Evolutionary conservation across 2,113 vertebrate species (phyloP).

Genomic region (Catharus bicknelli): DNA sequence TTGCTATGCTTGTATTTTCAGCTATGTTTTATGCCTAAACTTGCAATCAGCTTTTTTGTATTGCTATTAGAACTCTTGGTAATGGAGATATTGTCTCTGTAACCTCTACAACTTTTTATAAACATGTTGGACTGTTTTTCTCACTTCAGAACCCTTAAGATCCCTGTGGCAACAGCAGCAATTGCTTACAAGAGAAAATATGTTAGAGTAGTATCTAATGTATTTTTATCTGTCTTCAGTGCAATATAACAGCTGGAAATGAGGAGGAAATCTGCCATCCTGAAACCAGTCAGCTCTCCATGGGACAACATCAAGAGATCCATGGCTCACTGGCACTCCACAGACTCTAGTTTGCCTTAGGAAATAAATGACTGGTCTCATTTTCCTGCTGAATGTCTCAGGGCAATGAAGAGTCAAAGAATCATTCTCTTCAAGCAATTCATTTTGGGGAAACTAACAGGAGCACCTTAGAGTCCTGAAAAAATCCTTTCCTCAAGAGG

Average conservation of each 20-base stretch:
- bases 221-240: background rate
- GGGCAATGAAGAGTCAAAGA: background rate
- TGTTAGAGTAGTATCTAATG: background rate
- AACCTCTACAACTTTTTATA: background rate
- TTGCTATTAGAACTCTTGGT: background rate
- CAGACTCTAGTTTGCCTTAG: background rate
- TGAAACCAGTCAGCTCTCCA: background rate
- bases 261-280: background rate
- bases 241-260: background rate
- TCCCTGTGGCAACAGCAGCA: background rate
- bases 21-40: background rate
- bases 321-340: background rate
- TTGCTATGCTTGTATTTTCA: background rate
- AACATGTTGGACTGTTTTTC: background rate
- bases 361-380: constrained; percentile 17
- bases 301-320: background rate
- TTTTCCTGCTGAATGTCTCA: background rate
- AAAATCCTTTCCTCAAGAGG: background rate
- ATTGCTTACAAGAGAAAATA: background rate
- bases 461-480: background rate
- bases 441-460: background rate
- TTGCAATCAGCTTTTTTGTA: background rate
- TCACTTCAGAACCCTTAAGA: background rate
- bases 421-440: background rate
- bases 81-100: background rate